Percentiles rank a stretch among this genome's conserved stretches.
phyloP scores from a whole-genome alignment of 35 echinoderm and acorn worm species.

The Lytechinus variegatus region DNA sequence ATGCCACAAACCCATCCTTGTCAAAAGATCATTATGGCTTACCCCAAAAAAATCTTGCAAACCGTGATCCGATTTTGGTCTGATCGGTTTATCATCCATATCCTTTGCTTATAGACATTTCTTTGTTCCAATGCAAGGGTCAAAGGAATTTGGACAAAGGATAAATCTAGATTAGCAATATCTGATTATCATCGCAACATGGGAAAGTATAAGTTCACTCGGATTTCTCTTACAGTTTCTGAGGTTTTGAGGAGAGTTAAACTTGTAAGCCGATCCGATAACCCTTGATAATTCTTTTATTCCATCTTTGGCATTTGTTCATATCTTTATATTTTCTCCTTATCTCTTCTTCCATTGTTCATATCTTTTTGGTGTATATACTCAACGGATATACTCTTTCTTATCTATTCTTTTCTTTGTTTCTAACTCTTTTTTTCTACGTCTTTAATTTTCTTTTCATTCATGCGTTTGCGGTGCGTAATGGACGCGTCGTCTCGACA shows the following conservation, averaged over 20 bases:
- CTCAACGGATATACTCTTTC: not conserved
- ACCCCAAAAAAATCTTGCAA: not conserved
- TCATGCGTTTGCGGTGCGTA: not conserved
- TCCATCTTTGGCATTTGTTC: not conserved
- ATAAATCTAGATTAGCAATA: not conserved
- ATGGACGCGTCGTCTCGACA: not conserved
- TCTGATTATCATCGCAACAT: not conserved
- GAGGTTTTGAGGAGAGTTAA: not conserved
- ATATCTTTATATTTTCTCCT: not conserved
- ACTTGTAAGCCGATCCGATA: not conserved
- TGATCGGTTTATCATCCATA: constrained; percentile 4
- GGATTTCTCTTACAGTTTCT: not conserved
- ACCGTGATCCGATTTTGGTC: not conserved
- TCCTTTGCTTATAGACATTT: not conserved
- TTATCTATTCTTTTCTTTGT: not conserved
- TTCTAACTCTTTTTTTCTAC: not conserved
- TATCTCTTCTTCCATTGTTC: too few species aligned
- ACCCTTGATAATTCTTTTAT: not conserved
- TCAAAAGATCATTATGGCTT: not conserved
- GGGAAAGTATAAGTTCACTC: not conserved
- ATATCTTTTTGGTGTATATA: too few species aligned
- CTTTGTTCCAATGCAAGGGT: not conserved
- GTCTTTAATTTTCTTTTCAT: not conserved
- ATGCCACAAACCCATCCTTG: not conserved
- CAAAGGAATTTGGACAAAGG: not conserved